Evolutionary conservation across 2,113 vertebrate species (phyloP).

Genomic region (Cephalopterus ornatus): DNA sequence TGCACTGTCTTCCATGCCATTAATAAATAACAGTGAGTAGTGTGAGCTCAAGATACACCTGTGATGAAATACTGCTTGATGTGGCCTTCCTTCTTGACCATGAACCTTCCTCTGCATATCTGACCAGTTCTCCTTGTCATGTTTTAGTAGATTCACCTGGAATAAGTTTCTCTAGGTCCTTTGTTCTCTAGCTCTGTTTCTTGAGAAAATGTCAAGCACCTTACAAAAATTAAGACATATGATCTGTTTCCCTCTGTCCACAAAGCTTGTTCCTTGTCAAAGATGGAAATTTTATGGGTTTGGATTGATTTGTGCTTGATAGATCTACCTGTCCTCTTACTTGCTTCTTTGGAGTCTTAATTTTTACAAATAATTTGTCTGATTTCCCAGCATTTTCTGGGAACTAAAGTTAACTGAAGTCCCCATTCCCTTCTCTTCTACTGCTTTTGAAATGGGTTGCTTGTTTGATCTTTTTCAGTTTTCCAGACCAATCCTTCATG

Average conservation of each 20-base stretch:
- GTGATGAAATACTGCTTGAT: background rate
- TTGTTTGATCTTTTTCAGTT: background rate
- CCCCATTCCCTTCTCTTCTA: background rate
- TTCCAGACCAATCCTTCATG: background rate
- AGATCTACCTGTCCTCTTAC: background rate
- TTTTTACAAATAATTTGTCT: background rate
- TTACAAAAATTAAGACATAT: background rate
- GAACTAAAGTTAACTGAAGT: background rate
- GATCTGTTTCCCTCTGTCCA: background rate
- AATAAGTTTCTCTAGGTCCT: background rate
- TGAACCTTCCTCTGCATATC: background rate
- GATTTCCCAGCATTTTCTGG: background rate
- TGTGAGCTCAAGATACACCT: background rate
- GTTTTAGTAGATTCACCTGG: background rate
- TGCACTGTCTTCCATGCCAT: background rate
- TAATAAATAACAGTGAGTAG: background rate
- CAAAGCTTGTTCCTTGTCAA: background rate
- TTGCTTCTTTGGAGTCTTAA: background rate
- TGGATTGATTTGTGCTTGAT: background rate
- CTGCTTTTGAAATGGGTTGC: background rate
- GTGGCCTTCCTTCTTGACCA: background rate
- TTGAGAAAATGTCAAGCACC: background rate
- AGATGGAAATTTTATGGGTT: background rate
- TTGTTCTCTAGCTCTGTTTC: background rate
- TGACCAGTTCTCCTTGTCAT: background rate